phyloP scores from a whole-genome alignment of 2,888 invertebrate species.

The Caenorhabditis sp. region DNA sequence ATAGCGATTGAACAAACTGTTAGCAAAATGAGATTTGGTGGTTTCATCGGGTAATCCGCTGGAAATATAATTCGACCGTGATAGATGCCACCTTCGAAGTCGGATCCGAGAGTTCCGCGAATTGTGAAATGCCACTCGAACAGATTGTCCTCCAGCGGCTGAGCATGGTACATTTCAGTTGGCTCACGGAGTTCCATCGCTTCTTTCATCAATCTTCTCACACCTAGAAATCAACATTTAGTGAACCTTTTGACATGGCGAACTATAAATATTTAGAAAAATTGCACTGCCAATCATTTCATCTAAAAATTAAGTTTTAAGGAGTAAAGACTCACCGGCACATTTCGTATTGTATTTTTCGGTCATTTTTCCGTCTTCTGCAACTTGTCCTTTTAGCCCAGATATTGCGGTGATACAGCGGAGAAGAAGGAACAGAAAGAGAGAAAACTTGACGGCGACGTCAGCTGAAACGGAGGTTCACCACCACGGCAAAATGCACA shows the following conservation, averaged over 20 bases:
- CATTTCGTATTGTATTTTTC: constrained; percentile 66
- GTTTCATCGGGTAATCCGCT: constrained; percentile 97
- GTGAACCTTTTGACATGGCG: no score
- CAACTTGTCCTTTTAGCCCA: not conserved
- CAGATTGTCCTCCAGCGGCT: constrained; percentile 94
- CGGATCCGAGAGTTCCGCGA: constrained; percentile 91
- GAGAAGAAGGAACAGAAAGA: constrained; percentile 6
- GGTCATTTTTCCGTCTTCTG: constrained; percentile 8
- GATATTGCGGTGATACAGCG: not conserved
- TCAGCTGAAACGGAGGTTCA: constrained; percentile 49
- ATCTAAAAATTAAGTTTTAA: not conserved
- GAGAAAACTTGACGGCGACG: constrained; percentile 27
- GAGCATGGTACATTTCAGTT: constrained; percentile 93
- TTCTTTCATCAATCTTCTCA: constrained; percentile 94
- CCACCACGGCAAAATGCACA: constrained; percentile 53
- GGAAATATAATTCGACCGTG: constrained; percentile 94
- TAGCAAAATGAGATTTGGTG: constrained; percentile 93
- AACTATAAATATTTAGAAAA: no score
- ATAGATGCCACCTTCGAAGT: constrained; percentile 92
- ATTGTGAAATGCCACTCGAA: constrained; percentile 99
- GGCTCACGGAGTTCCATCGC: constrained; percentile 91
- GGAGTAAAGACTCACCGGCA: constrained; percentile 61
- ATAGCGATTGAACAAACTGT: constrained; percentile 88
- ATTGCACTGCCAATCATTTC: no score
- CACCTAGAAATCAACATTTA: constrained; percentile 86